Base-by-base conservation (phyloP, 2,113 vertebrate genomes). In the Phocoena phocoena region DNA sequence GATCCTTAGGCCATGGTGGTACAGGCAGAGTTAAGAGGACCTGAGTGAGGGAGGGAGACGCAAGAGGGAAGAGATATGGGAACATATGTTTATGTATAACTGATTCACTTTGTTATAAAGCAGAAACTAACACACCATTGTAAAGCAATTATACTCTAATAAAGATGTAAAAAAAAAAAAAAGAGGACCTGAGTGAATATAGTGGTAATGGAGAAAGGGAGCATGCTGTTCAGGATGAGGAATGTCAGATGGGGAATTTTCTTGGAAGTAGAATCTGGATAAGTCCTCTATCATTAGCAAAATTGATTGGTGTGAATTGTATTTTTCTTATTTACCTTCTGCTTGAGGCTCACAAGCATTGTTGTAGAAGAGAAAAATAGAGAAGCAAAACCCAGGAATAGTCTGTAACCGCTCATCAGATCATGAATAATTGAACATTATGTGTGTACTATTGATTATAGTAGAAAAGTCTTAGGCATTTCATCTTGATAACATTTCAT, bases 381-480 rank as follows among this genome's bases (percentile, higher is more conserved):
- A 73, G 76, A 67, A 65, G 11, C 12, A 83, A 77, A 96, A 88
- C 18, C 60, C 13, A 60, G 47, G 28, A 41, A 28, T 71, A 65
- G 26, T 95, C 8, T 95, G 53, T 84, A 83, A 60, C 47, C 62
- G 2, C 44, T 93, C 62, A 91, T 83, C 60, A 92, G 20, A 79
- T 8, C 7, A 31, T 73, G n/a, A 73, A 60, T 88, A 73, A 79
- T 79, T 82, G 67, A 93, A 73, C 5, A 28, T 90, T 87, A 36
- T 23, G 50, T 86, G 85, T 63, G 8, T 41, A 33, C 36, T 86
- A 6, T 50, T 82, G 38, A 50, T n/a, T 63, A 2, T 86, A 50
- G 94, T 94, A 85, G 68, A 89, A 89, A 76, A 68, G n/a, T 74
- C 53, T 68, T 82, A 44, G 17, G 31, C 17, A 38, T 95, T 93